A percentile compares a stretch with the other conserved stretches of the same genome.
phyloP scores from a whole-genome alignment of 2,113 vertebrate species.

The Ailuropoda melanoleuca region DNA sequence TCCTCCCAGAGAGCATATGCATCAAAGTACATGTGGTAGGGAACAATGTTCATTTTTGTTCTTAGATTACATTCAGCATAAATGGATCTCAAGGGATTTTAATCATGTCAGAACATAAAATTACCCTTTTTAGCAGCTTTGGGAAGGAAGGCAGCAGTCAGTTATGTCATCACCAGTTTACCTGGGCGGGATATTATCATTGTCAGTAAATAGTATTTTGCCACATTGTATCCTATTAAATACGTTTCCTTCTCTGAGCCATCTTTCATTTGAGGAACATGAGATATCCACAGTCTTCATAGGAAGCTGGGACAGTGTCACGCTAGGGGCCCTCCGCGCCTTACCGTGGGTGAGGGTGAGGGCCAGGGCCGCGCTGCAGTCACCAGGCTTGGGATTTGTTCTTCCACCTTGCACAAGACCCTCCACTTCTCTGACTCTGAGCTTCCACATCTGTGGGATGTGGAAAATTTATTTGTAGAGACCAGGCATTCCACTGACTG shows the following conservation, averaged over 20 bases:
- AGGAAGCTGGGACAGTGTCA: background rate
- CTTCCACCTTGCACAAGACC: background rate
- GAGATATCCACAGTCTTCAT: background rate
- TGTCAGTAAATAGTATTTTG: background rate
- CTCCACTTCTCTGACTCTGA: background rate
- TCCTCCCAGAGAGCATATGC: background rate
- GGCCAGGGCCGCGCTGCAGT: background rate
- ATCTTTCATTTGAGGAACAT: background rate
- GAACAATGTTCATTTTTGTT: constrained; percentile 46
- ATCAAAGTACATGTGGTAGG: background rate
- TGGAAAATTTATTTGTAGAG: background rate
- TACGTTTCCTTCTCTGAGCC: background rate
- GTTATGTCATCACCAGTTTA: background rate
- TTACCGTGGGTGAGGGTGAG: background rate
- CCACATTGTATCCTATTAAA: background rate
- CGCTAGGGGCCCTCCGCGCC: background rate
- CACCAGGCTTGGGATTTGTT: background rate
- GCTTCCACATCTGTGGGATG: background rate
- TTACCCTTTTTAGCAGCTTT: background rate
- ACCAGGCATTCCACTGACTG: background rate
- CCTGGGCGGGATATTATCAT: background rate
- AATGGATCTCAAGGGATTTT: constrained; percentile 22
- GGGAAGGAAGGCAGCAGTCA: background rate
- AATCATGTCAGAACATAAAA: constrained; percentile 34
- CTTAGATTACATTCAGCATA: background rate